Conservation (phyloP, 2,888 invertebrate species). For the Diplazon laetatorius region DNA sequence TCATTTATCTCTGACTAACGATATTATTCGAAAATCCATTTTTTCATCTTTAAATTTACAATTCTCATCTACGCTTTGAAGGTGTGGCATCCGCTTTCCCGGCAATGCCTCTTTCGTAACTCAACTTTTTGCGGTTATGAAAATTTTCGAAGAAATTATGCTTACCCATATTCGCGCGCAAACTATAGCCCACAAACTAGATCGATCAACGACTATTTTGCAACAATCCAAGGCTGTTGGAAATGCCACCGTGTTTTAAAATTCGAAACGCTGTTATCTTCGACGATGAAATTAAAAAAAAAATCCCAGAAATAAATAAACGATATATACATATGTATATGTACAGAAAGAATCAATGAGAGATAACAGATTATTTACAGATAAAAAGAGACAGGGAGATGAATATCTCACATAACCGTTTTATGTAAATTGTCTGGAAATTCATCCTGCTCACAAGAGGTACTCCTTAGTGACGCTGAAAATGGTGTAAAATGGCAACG, state of each 20-base stretch:
- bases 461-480: conserved; percentile 76
- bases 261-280: conserved; percentile 13
- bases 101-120: conserved; percentile 5
- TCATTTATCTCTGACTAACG: background rate
- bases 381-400: no score
- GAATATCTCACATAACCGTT: conserved; percentile 56
- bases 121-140: background rate
- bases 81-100: conserved; percentile 23
- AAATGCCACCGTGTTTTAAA: conserved; percentile 61
- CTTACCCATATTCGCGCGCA: conserved; percentile 74
- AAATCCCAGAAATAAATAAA: conserved; percentile 55
- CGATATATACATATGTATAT: conserved; percentile 34
- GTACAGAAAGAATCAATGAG: conserved; percentile 58
- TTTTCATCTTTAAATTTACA: conserved; percentile 39
- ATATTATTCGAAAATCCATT: conserved; percentile 67
- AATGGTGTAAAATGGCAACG: conserved; percentile 71
- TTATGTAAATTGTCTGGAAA: conserved; percentile 69
- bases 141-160: conserved; percentile 59
- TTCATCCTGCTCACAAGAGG: conserved; percentile 74
- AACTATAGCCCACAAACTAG: conserved; percentile 14
- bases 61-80: conserved; percentile 1
- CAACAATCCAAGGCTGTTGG: conserved; percentile 75
- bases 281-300: conserved; percentile 38
- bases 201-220: conserved; percentile 18
- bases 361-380: conserved; percentile 74